Percentiles rank a stretch among this genome's conserved stretches.
phyloP scores from a whole-genome alignment of 1,140 invertebrate genomes.

The Teleogryllus occipitalis region DNA sequence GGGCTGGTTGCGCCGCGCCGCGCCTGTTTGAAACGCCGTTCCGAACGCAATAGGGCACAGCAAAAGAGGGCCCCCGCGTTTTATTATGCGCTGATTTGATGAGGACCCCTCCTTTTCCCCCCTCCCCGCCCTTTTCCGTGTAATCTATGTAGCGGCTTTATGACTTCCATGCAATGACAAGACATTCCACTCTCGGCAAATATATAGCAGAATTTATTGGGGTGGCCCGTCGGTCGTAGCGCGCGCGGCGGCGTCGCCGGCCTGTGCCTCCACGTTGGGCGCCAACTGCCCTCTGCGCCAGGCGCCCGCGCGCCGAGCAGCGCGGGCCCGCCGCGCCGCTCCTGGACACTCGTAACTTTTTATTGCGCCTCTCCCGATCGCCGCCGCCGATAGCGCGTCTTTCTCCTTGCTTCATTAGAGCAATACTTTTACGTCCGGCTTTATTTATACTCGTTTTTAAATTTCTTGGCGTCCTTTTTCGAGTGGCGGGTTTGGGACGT shows the following conservation, averaged over 20 bases:
- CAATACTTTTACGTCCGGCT: not conserved
- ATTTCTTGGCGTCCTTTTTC: not conserved
- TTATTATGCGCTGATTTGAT: constrained; percentile 5
- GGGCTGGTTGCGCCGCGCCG: too few species aligned
- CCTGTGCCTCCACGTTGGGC: too few species aligned
- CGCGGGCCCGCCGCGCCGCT: too few species aligned
- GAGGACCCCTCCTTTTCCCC: not conserved
- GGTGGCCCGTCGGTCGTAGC: too few species aligned
- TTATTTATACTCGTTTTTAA: not conserved
- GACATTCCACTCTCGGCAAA: not conserved
- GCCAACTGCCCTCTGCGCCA: too few species aligned
- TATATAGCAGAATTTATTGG: not conserved
- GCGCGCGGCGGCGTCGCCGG: too few species aligned
- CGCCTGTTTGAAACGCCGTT: not conserved
- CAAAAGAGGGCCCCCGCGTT: not conserved
- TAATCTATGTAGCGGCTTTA: not conserved
- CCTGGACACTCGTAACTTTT: not conserved
- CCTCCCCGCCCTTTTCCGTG: not conserved
- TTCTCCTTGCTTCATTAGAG: not conserved
- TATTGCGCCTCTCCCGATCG: not conserved
- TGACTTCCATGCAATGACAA: not conserved
- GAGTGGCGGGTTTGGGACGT: too few species aligned
- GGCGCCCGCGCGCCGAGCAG: too few species aligned
- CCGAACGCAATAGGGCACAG: not conserved
- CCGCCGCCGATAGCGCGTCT: not conserved